Evolutionary conservation across 2,888 invertebrate genomes (phyloP).

Genomic region (Papilio elwesi): DNA sequence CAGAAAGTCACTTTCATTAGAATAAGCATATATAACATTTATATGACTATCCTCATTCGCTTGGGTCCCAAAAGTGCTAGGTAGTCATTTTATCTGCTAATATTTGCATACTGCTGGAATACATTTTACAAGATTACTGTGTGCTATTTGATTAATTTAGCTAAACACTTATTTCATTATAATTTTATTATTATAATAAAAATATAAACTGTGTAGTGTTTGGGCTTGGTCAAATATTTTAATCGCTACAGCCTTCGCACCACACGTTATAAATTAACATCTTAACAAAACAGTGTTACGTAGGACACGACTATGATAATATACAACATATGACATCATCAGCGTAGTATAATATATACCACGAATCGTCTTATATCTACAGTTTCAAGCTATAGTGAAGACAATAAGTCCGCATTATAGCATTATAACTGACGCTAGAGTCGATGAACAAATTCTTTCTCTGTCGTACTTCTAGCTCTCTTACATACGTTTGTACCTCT

Average conservation of each 20-base stretch:
- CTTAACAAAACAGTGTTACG: constrained; percentile 47
- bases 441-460: neutral
- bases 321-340: constrained; percentile 72
- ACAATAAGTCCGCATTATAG: neutral
- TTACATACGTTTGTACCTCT: neutral
- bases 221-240: constrained; percentile 17
- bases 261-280: constrained; percentile 44
- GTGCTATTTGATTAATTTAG: too few relatives aligned
- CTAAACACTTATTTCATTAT: too few relatives aligned
- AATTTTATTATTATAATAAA: too few relatives aligned
- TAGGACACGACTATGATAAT: constrained; percentile 66
- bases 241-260: constrained; percentile 26
- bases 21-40: too few relatives aligned
- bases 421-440: neutral
- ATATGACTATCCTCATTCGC: too few relatives aligned
- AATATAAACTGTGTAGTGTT: neutral
- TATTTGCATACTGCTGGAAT: neutral
- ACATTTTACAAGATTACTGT: neutral
- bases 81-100: neutral
- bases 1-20: too few relatives aligned
- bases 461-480: neutral
- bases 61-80: too few relatives aligned
- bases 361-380: neutral
- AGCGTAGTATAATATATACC: constrained; percentile 14
- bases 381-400: too few relatives aligned